These are phyloP conservation scores for Heptranchias perlo DNA, from an alignment of 2,113 vertebrate species.

Conservation along the genomic window DNA sequence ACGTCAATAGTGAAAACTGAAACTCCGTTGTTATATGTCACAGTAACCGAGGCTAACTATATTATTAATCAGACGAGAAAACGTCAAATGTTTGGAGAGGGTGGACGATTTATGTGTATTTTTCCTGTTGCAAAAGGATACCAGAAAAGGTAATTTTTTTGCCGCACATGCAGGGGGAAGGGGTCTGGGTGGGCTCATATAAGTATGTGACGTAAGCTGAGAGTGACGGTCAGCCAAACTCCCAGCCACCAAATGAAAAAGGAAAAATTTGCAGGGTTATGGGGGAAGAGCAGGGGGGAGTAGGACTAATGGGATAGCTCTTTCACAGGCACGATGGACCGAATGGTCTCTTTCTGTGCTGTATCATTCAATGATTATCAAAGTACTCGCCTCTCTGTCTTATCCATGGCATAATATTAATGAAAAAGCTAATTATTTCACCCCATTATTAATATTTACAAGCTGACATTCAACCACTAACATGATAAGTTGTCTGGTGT, in stretches of 20 bases:
- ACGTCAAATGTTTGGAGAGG: no score
- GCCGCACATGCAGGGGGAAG: no score
- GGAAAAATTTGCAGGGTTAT: no score
- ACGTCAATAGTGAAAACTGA: neutral
- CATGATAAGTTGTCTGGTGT: neutral
- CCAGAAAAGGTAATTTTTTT: no score
- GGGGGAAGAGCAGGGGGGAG: neutral
- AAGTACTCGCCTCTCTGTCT: neutral
- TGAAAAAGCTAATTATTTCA: neutral
- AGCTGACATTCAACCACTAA: neutral
- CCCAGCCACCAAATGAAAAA: no score
- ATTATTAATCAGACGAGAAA: no score
- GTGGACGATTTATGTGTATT: no score
- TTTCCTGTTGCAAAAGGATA: no score
- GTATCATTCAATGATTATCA: neutral
- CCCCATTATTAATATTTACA: slow-evolving; percentile 10
- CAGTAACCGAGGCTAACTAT: neutral
- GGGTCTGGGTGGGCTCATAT: no score
- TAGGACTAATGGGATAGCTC: neutral
- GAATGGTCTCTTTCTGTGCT: neutral
- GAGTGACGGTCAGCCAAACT: no score
- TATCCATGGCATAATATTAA: neutral
- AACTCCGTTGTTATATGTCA: neutral
- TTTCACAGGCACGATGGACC: neutral
- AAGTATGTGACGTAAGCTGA: no score